phyloP scores from a whole-genome alignment of 1,140 invertebrate genomes.

The Lepidurus packardi region DNA sequence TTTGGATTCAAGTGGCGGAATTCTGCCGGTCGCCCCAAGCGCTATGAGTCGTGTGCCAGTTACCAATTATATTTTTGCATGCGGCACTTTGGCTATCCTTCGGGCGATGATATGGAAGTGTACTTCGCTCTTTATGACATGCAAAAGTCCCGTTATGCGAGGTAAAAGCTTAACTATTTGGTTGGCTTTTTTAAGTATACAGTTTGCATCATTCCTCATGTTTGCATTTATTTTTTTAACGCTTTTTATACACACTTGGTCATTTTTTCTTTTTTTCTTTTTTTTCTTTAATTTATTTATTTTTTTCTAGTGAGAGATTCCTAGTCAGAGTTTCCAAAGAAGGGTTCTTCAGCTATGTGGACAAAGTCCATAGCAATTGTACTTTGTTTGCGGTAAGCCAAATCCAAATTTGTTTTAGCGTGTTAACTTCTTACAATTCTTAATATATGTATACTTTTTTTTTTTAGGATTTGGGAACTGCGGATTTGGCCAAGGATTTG shows the following conservation, averaged over 20 bases:
- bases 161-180: neutral
- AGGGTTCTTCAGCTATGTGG: conserved; percentile 81
- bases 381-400: conserved; percentile 74
- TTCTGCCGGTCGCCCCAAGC: conserved; percentile 26
- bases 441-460: no score
- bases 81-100: conserved; percentile 76
- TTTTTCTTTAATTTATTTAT: conserved; percentile 2
- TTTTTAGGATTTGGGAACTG: conserved; percentile 62
- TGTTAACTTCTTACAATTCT: conserved; percentile 19
- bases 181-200: conserved; percentile 27
- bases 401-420: conserved; percentile 13
- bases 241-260: neutral
- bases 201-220: conserved; percentile 25
- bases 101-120: conserved; percentile 81
- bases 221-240: conserved; percentile 25
- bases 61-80: conserved; percentile 83
- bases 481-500: conserved; percentile 72
- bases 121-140: conserved; percentile 77
- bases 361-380: conserved; percentile 78
- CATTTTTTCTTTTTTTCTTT: conserved; percentile 30
- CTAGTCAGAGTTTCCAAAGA: conserved; percentile 80
- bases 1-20: conserved; percentile 21
- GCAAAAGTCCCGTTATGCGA: conserved; percentile 30
- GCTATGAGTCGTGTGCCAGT: conserved; percentile 52
- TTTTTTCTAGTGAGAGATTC: conserved; percentile 69